Evolutionary conservation across 2,888 invertebrate species (phyloP).

Genomic region (Lasioglossum villosulum): DNA sequence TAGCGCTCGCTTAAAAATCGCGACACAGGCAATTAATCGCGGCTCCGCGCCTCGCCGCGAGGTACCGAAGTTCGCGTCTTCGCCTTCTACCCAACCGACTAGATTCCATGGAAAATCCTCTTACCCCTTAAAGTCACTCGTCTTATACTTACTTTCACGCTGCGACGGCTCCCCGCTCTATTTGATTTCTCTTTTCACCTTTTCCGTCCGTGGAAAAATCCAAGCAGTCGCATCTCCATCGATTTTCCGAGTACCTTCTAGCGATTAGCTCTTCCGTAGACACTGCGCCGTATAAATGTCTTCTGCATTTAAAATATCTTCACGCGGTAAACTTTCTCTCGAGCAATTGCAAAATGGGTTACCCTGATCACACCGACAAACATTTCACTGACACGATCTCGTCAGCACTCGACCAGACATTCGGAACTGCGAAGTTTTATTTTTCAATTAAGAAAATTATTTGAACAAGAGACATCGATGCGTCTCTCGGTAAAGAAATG

Average conservation of each 20-base stretch:
- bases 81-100: neutral
- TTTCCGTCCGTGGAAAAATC: neutral
- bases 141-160: constrained; percentile 3
- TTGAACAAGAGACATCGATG: neutral
- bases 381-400: too few relatives aligned
- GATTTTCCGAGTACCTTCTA: neutral
- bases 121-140: constrained; percentile 5
- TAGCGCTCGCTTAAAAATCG: constrained; percentile 65
- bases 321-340: too few relatives aligned
- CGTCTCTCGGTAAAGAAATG: too few relatives aligned
- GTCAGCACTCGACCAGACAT: neutral
- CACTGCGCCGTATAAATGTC: neutral
- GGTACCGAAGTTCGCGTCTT: neutral
- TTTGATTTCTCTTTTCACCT: constrained; percentile 6
- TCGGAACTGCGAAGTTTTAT: neutral
- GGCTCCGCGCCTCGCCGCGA: neutral
- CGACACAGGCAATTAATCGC: constrained; percentile 64
- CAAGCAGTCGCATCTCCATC: neutral
- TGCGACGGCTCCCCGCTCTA: neutral
- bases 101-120: constrained; percentile 4
- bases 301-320: neutral
- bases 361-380: too few relatives aligned
- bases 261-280: neutral
- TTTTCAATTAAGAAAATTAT: neutral
- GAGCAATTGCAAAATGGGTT: too few relatives aligned